Evolutionary conservation across 2,797 vertebrate species (phyloP).

Genomic region (Silurus lanzhouensis): DNA sequence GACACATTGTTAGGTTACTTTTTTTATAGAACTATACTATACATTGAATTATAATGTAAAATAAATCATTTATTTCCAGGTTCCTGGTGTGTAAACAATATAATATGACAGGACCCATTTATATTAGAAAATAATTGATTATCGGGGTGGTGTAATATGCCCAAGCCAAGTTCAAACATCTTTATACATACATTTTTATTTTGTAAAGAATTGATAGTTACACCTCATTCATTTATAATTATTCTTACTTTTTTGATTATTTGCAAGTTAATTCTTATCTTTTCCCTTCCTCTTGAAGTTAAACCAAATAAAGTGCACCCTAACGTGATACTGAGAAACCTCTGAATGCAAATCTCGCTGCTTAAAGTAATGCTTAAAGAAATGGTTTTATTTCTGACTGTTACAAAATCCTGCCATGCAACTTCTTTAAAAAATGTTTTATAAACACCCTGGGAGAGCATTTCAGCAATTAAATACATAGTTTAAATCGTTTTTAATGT

Average conservation of each 20-base stretch:
- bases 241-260: neutral
- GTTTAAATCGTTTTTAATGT: neutral
- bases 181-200: no score
- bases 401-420: neutral
- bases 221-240: neutral
- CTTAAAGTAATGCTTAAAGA: neutral
- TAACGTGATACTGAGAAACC: neutral
- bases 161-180: neutral
- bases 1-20: neutral
- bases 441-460: neutral
- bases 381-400: neutral
- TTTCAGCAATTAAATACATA: neutral
- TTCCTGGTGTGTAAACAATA: neutral
- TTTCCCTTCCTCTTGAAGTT: neutral
- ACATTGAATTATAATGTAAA: neutral
- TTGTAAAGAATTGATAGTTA: neutral
- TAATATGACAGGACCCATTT: neutral
- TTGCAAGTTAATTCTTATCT: neutral
- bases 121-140: neutral
- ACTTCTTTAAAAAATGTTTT: neutral
- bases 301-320: neutral
- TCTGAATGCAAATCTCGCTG: neutral
- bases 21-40: no score
- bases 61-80: neutral
- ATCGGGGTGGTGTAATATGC: neutral